These are phyloP conservation scores for Lacanobia wlatinum DNA, from an alignment of 2,888 invertebrate species.

Conservation along the genomic window DNA sequence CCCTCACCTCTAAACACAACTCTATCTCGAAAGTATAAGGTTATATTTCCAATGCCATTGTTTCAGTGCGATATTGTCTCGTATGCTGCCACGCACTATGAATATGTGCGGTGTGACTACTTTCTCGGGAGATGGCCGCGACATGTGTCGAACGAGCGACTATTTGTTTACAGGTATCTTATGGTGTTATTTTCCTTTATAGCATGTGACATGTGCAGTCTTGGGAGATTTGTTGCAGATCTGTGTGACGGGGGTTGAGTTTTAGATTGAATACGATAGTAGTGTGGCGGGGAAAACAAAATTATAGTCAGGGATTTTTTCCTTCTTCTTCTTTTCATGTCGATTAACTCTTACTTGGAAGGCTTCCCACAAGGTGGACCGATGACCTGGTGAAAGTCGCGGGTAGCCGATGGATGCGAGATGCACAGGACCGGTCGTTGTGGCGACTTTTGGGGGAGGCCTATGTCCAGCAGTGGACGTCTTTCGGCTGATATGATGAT, in stretches of 20 bases:
- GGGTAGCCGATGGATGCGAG: no score
- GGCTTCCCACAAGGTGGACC: no score
- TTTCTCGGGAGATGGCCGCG: conserved; percentile 44
- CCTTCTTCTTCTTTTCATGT: no score
- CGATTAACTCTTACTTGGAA: no score
- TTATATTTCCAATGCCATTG: neutral
- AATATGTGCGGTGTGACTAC: conserved; percentile 61
- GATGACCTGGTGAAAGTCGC: no score
- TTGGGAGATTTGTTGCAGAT: conserved; percentile 13
- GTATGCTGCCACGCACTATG: conserved; percentile 48
- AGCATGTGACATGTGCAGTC: conserved; percentile 11
- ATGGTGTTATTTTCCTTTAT: conserved; percentile 46
- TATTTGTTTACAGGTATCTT: conserved; percentile 53
- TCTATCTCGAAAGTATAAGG: neutral
- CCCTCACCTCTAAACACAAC: neutral
- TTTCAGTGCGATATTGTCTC: neutral
- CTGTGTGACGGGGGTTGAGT: neutral
- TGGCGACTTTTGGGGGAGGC: no score
- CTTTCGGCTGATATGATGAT: no score
- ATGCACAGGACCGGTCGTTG: no score
- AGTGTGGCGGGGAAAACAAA: neutral
- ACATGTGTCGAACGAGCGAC: conserved; percentile 54
- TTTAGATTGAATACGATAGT: neutral
- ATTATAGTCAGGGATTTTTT: no score
- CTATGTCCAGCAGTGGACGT: no score